Evolutionary conservation across 1,140 invertebrate species (phyloP), one percentile per base, ranked within the genome.

Genomic region (Dendroctonus valens): DNA sequence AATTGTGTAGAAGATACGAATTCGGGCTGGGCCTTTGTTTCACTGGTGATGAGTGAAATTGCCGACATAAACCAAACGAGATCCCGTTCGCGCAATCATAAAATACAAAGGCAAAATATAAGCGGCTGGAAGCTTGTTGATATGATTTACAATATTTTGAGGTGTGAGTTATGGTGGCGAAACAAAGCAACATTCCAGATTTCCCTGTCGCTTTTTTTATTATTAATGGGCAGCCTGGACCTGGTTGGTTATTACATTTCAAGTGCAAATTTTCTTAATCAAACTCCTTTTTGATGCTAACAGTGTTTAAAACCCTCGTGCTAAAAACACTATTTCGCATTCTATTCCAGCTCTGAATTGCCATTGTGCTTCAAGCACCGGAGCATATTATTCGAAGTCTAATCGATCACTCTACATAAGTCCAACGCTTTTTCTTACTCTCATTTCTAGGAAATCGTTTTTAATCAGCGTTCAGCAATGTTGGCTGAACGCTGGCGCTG

Each of bases 81-180:
- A 54, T 54, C 38, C 14, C 38, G 52, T 54, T 54, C 41, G n/a
- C 52, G 52, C 52, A 54, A 39, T 39, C 52, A 54, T 54, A 54
- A 54, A 54, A 54, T 39, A 54, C 52, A 54, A 54, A 37, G 41
- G 52, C 52, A 54, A 54, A 52, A 39, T 54, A 54, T 54, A 39
- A 54, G 14, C 52, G 52, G 38, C 37, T 54, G 8, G 9, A 39
- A 8, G 26, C 52, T 54, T 54, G 52, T 54, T 39, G 38, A 54
- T 54, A n/a, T 54, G 52, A 54, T 54, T 54, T 54, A 54, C 52
- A 54, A 39, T 54, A 54, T 54, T 39, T 39, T 37, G 38, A 54
- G 38, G 52, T 54, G 37, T 54, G 38, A 54, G 52, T 54, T 54
- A 54, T 54, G 52, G 41, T n/a, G 52, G 52, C 39, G 9, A 11